These are phyloP conservation scores for Furcifer pardalis DNA, from an alignment of 2,797 vertebrate genomes.

Conservation along the genomic window DNA sequence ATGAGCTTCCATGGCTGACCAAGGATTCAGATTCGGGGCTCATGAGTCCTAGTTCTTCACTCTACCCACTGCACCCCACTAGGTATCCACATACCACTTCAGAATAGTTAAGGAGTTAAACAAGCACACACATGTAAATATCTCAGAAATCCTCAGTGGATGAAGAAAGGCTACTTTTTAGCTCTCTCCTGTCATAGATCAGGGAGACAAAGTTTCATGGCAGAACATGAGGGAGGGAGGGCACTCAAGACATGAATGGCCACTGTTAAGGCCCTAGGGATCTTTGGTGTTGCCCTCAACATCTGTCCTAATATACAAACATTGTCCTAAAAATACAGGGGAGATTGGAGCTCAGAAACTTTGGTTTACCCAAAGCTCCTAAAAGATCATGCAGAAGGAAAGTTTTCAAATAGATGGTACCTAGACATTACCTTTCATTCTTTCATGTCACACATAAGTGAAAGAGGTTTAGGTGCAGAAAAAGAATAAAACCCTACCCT, in stretches of 20 bases:
- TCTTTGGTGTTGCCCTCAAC: neutral
- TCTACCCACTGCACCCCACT: neutral
- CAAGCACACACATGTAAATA: too few relatives aligned
- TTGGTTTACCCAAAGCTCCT: too few relatives aligned
- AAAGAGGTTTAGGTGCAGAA: neutral
- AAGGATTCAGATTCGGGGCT: neutral
- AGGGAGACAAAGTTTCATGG: too few relatives aligned
- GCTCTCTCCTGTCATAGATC: too few relatives aligned
- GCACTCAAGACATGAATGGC: too few relatives aligned
- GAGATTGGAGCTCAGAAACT: neutral
- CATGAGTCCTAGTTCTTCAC: neutral
- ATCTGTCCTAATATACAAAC: neutral
- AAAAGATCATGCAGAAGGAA: neutral
- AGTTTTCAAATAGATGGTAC: neutral
- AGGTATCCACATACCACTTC: neutral
- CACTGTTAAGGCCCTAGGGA: too few relatives aligned
- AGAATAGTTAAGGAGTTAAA: too few relatives aligned
- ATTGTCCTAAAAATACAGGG: neutral
- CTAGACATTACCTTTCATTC: neutral
- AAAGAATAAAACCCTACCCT: neutral
- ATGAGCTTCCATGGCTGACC: too few relatives aligned
- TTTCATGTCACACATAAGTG: neutral
- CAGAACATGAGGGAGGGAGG: too few relatives aligned
- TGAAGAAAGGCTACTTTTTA: too few relatives aligned
- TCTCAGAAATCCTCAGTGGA: too few relatives aligned